Percentiles rank a stretch among this genome's conserved stretches.
Evolutionary conservation across 2,113 vertebrate species (phyloP).

Genomic region (Apodemus speciosus): DNA sequence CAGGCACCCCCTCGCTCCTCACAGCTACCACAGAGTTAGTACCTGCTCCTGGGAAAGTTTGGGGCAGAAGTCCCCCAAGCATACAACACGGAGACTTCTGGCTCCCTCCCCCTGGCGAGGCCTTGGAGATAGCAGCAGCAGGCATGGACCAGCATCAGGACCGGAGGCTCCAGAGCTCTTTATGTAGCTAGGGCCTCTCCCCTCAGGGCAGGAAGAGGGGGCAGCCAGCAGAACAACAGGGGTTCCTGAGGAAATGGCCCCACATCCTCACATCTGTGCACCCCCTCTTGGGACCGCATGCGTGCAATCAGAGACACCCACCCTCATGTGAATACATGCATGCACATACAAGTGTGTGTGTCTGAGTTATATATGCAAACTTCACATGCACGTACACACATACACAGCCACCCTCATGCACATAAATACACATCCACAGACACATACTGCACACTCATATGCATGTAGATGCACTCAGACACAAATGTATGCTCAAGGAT

Average conservation of each 20-base stretch:
- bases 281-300: background rate
- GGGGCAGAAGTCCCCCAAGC: slow-evolving; percentile 30
- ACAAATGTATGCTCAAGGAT: background rate
- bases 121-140: background rate
- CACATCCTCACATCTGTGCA: slow-evolving; percentile 67
- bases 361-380: background rate
- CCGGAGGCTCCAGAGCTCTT: background rate
- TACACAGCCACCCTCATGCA: background rate
- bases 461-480: background rate
- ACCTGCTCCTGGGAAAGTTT: slow-evolving; percentile 56
- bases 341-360: background rate
- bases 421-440: background rate
- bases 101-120: background rate
- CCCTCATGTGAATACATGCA: background rate
- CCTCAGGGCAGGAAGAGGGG: slow-evolving; percentile 62
- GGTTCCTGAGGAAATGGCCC: slow-evolving; percentile 76
- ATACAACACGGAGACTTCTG: background rate
- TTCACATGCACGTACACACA: background rate
- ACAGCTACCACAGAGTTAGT: background rate
- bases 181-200: slow-evolving; percentile 51
- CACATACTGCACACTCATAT: background rate
- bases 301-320: background rate
- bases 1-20: background rate
- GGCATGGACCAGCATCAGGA: background rate
- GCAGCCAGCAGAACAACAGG: slow-evolving; percentile 34